Evolutionary conservation across 2,113 vertebrate species (phyloP), one percentile per base, ranked within the genome.

Genomic region (Hydrochoerus hydrochaeris): DNA sequence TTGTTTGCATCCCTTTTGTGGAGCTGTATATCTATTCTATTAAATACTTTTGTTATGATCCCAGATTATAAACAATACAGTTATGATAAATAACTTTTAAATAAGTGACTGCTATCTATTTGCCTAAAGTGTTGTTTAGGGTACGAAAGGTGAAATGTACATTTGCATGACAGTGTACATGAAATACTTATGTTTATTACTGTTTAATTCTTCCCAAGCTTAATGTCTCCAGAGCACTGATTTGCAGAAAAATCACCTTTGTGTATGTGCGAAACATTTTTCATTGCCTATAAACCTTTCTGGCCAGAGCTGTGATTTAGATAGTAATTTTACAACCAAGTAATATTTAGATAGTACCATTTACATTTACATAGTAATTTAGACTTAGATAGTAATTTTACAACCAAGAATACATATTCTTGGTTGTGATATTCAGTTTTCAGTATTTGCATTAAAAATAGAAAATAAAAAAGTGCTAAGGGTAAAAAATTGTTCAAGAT

Each of bases 181-280:
- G 60, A 97, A 75, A 89, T 97, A 58, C 87, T 96, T 96, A 65
- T 77, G 84, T 88, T 89, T 90, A 77, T 95, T 86, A 83, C 0
- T 0, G 75, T 77, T 91, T 91, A 98, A 91, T 65, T 28, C 65
- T 95, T 95, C 89, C 97, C 98, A 96, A 98, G 91, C 96, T 62
- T 78, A 97, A 97, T 97, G 87, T 97, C 60, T 92, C 86, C 38
- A 84, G 71, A 97, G 95, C 84, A 71, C 86, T 96, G 90, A 97
- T 94, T 97, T 98, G 57, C 62, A 96, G 95, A 98, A 58, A 98
- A 98, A 97, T 95, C 49, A 97, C 96, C 73, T 98, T 95, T 87
- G 16, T 14, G 58, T 46, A 32, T 5, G 57, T 46, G 73, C 96
- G n/a, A 67, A 57, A 57, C 46, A 52, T 62, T 77, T 60, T n/a